These are phyloP conservation scores for Trichoplusia ni DNA, from an alignment of 1,140 invertebrate species.

Conservation along the genomic window DNA sequence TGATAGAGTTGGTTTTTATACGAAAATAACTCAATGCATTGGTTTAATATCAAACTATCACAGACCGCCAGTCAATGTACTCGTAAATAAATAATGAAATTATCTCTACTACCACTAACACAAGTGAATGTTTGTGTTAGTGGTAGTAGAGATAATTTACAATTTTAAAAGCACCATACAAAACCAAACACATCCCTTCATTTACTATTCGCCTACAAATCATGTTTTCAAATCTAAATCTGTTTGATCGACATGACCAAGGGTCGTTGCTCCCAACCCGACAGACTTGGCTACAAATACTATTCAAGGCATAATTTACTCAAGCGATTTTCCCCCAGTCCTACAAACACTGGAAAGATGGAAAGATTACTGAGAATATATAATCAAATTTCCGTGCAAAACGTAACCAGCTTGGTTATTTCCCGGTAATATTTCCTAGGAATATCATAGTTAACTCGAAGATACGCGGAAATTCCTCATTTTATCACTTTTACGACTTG, in stretches of 20 bases:
- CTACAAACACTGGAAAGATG: conserved; percentile 10
- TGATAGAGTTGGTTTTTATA: too few relatives aligned
- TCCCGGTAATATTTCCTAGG: neutral
- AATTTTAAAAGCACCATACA: too few relatives aligned
- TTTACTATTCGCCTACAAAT: too few relatives aligned
- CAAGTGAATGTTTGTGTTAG: too few relatives aligned
- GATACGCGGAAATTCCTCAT: neutral
- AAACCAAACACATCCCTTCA: neutral
- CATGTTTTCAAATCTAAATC: neutral
- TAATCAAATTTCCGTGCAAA: neutral
- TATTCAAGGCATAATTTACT: conserved; percentile 14
- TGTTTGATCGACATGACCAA: neutral
- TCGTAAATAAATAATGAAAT: too few relatives aligned
- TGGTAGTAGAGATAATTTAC: too few relatives aligned
- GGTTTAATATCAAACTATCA: too few relatives aligned
- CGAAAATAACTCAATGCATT: too few relatives aligned
- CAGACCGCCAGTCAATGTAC: too few relatives aligned
- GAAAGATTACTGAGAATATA: conserved; percentile 5
- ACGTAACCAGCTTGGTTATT: neutral
- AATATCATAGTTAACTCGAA: neutral
- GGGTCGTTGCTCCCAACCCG: neutral
- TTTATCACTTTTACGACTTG: neutral
- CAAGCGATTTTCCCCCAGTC: neutral
- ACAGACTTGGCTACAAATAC: neutral
- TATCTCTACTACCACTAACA: too few relatives aligned